phyloP scores from a whole-genome alignment of 2,888 invertebrate species.

The Phasia obesa region DNA sequence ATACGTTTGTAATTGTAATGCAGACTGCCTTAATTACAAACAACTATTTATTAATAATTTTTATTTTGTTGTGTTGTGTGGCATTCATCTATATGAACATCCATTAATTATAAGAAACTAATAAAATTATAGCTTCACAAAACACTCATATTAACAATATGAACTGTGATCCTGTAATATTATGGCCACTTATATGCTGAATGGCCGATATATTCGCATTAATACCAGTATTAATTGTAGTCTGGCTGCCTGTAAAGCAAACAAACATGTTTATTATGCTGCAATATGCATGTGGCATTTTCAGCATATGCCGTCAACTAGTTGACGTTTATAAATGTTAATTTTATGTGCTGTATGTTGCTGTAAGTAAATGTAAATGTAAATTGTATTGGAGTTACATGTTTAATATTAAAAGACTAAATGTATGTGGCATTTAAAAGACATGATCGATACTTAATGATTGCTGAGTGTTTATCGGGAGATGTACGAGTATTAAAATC shows the following conservation, averaged over 20 bases:
- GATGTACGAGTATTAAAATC: constrained; percentile 34
- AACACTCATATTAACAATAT: constrained; percentile 60
- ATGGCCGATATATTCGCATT: not conserved
- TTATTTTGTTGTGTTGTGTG: constrained; percentile 21
- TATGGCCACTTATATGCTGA: not conserved
- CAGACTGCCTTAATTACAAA: not conserved
- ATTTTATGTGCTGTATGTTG: constrained; percentile 39
- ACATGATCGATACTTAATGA: constrained; percentile 48
- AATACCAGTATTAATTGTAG: constrained; percentile 54
- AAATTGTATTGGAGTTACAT: constrained; percentile 16
- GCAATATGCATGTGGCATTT: constrained; percentile 18
- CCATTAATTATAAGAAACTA: constrained; percentile 26
- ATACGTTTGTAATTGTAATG: too few relatives aligned
- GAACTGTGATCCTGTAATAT: constrained; percentile 65
- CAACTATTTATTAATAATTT: constrained; percentile 9
- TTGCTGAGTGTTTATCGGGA: constrained; percentile 11
- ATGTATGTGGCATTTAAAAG: constrained; percentile 7
- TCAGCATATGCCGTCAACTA: constrained; percentile 44
- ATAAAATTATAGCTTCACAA: constrained; percentile 53
- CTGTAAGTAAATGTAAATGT: too few relatives aligned
- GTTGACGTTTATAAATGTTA: constrained; percentile 52
- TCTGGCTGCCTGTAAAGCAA: constrained; percentile 28
- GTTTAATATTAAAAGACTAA: not conserved
- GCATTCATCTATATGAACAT: constrained; percentile 29
- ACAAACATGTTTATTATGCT: constrained; percentile 49